phyloP scores from a whole-genome alignment of 2,797 vertebrate genomes.

The Sarcophilus harrisii region DNA sequence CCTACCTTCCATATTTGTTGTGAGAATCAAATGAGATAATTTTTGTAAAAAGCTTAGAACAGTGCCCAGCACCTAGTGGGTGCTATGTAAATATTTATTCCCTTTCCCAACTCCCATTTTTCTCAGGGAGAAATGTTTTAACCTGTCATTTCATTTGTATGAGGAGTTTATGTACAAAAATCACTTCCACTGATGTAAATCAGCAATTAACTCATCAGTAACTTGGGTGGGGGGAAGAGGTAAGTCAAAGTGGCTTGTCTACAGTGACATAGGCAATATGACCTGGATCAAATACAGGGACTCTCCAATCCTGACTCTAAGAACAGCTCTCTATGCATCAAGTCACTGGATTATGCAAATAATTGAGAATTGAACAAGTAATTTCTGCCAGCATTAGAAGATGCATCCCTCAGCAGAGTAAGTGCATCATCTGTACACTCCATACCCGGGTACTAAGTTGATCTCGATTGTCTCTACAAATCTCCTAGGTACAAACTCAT shows the following conservation, averaged over 20 bases:
- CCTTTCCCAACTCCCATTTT: background rate
- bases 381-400: background rate
- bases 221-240: background rate
- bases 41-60: background rate
- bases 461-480: background rate
- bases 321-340: background rate
- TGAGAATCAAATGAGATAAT: background rate
- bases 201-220: background rate
- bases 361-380: background rate
- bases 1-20: background rate
- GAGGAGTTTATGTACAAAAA: background rate
- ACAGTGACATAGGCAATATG: background rate
- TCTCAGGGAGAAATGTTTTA: background rate
- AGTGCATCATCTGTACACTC: accelerated
- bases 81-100: background rate
- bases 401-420: background rate
- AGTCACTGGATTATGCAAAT: background rate
- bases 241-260: background rate
- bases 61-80: background rate
- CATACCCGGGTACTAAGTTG: background rate
- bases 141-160: background rate
- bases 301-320: background rate
- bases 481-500: background rate
- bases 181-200: background rate
- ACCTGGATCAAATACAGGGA: background rate